Evolutionary conservation across 1,140 invertebrate species (phyloP).

Genomic region (Arctopsyche grandis): DNA sequence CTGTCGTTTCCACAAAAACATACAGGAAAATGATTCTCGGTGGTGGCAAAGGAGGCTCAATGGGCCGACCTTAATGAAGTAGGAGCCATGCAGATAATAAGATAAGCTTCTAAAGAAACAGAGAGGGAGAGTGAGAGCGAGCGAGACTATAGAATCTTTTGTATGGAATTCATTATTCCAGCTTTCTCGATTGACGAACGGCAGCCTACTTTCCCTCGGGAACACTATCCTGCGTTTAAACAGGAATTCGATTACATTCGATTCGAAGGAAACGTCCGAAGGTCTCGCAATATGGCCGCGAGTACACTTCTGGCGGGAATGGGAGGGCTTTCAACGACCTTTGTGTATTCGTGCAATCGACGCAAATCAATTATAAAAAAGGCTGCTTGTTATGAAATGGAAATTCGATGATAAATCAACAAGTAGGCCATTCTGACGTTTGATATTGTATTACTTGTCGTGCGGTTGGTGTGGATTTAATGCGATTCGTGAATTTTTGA

Average conservation of each 20-base stretch:
- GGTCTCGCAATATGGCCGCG: not conserved
- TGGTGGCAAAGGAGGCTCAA: not conserved
- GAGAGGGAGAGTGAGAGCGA: not conserved
- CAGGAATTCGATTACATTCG: conserved; percentile 27
- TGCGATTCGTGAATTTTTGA: too few relatives aligned
- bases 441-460: too few relatives aligned
- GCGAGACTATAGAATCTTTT: not conserved
- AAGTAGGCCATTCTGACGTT: too few relatives aligned
- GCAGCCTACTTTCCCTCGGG: not conserved
- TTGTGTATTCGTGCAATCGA: not conserved
- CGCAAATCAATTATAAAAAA: too few relatives aligned
- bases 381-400: too few relatives aligned
- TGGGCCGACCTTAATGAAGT: not conserved
- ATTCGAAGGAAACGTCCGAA: not conserved
- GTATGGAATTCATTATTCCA: conserved; percentile 29
- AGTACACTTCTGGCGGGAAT: not conserved
- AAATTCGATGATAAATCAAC: too few relatives aligned
- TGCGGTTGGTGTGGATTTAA: too few relatives aligned
- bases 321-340: not conserved
- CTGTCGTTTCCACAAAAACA: not conserved
- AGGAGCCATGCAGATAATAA: not conserved
- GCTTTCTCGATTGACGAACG: not conserved
- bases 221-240: conserved; percentile 1
- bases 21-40: not conserved
- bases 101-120: not conserved